A percentile compares a stretch with the other conserved stretches of the same genome.
Conservation (phyloP, 2,797 vertebrate genomes). For the Neosilurus hyrtlii region DNA sequence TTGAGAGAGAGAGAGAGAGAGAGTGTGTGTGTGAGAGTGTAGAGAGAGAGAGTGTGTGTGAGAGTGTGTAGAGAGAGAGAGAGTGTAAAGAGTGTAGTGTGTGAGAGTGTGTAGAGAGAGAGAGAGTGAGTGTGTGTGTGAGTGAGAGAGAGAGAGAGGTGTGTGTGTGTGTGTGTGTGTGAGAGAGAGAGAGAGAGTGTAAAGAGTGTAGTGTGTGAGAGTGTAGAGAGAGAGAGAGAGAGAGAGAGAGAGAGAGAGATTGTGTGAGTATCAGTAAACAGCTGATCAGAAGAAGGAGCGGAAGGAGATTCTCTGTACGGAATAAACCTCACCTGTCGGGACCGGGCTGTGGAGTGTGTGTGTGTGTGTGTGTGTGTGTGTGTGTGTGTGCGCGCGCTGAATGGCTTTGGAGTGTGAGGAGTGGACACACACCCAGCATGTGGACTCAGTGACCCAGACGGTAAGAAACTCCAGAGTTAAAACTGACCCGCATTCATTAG, state of each 20-base stretch:
- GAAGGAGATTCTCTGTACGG: neutral
- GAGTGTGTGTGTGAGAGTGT: too few species aligned
- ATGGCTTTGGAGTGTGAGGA: slow-evolving; percentile 31
- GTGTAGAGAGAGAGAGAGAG: too few species aligned
- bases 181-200: too few species aligned
- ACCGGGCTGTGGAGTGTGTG: neutral
- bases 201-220: too few species aligned
- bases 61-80: too few species aligned
- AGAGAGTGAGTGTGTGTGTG: too few species aligned
- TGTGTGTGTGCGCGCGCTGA: neutral
- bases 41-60: too few species aligned
- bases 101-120: too few species aligned
- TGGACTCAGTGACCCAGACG: slow-evolving; percentile 36
- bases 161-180: too few species aligned
- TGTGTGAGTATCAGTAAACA: neutral
- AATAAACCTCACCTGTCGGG: slow-evolving; percentile 10
- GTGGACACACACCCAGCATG: slow-evolving; percentile 40
- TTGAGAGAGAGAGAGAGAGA: neutral
- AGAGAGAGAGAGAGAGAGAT: too few species aligned
- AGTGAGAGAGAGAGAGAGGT: too few species aligned
- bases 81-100: too few species aligned
- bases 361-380: neutral
- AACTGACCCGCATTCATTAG: neutral
- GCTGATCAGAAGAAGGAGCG: neutral
- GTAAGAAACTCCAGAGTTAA: slow-evolving; percentile 33